These are phyloP conservation scores for Emys orbicularis DNA, from an alignment of 2,797 vertebrate genomes.

Conservation along the genomic window DNA sequence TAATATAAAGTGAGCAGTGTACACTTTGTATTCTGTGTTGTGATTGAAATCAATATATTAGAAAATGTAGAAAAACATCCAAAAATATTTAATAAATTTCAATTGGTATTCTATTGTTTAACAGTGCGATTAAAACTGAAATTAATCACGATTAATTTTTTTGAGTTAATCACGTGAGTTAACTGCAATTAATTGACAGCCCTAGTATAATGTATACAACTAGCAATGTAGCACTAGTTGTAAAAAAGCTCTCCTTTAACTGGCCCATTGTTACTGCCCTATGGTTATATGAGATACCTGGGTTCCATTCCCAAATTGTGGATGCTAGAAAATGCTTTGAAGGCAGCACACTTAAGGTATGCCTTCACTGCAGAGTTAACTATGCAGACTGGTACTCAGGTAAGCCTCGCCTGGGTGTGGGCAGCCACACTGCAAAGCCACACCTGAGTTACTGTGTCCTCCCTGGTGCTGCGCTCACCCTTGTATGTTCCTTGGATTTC, in stretches of 20 bases:
- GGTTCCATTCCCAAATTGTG: not conserved
- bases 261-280: not conserved
- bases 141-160: too few relatives aligned
- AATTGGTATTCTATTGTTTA: too few relatives aligned
- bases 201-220: not conserved
- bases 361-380: not conserved
- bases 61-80: too few relatives aligned
- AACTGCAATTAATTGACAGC: too few relatives aligned
- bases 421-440: not conserved
- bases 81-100: too few relatives aligned
- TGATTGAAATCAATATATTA: too few relatives aligned
- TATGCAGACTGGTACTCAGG: not conserved
- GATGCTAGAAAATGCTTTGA: not conserved
- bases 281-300: not conserved
- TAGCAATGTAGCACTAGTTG: not conserved
- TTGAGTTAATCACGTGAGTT: too few relatives aligned
- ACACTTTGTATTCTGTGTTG: too few relatives aligned
- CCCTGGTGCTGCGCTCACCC: rapidly evolving
- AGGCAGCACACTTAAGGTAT: not conserved
- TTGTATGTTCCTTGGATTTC: not conserved
- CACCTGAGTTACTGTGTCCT: too few relatives aligned
- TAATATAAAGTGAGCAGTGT: too few relatives aligned
- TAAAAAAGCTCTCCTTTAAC: not conserved
- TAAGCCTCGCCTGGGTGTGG: not conserved
- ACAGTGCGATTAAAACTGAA: too few relatives aligned